Base-by-base conservation (phyloP, 64 coral and sea anemone genomes). In the Stylophora pistillata region DNA sequence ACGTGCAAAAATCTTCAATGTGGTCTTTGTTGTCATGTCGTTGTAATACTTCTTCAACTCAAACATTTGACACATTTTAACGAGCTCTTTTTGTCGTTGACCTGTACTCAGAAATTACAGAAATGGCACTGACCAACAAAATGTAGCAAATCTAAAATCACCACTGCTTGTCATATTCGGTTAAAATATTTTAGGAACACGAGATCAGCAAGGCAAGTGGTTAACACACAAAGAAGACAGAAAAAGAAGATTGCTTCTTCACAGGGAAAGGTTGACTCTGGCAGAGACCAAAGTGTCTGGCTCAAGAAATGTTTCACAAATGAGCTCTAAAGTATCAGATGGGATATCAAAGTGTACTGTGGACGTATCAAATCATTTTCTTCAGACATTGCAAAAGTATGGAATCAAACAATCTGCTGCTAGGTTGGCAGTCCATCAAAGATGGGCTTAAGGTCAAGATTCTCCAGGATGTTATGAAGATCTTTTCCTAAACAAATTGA, bases 11-110 rank as follows among this genome's bases (percentile, higher is more conserved):
- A n/a, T n/a, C n/a, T n/a, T n/a, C n/a, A n/a, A n/a, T 81, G 88
- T 90, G 88, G 88, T 55, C 88, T 90, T 58, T 82, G 78, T 15
- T 83, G 69, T n/a, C n/a, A n/a, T n/a, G n/a, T n/a, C n/a, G n/a
- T n/a, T n/a, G n/a, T n/a, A n/a, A n/a, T n/a, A n/a, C 78, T 83
- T 27, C 52, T 90, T n/a, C 88, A 90, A 33, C 26, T 88, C 17
- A 74, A 88, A 76, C 86, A 88, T 62, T 88, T 88, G 1, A 53
- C 74, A 53, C 23, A 16, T 41, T 23, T 53, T 53, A 78, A 88
- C 0, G 30, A 78, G 53, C 28, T 88, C 18, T 63, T 88, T 68
- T 37, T 88, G 73, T 57, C 86, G 9, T 84, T 66, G 58, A 68
- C 80, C 3, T 66, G 80, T 66, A 66, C 80, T 41, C 26, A 84